Conservation (phyloP, 2,888 invertebrate genomes). For the Pardosa pseudoannulata region DNA sequence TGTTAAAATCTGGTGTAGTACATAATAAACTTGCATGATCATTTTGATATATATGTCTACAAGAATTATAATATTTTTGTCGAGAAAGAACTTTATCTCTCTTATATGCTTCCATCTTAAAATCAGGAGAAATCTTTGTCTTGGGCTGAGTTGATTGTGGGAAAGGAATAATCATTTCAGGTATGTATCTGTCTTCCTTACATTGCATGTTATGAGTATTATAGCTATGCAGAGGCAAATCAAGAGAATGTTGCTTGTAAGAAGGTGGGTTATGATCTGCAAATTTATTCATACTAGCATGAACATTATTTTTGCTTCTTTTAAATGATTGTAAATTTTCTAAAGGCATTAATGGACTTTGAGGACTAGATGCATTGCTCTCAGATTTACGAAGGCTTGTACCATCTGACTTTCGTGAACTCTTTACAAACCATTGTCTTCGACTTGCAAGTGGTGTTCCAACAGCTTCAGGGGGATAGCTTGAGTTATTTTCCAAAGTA, state of each 20-base stretch:
- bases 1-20: constrained; percentile 76
- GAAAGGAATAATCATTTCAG: constrained; percentile 51
- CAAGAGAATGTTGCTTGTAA: constrained; percentile 68
- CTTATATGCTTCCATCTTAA: constrained; percentile 37
- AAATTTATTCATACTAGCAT: constrained; percentile 39
- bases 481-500: constrained; percentile 47
- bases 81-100: constrained; percentile 43
- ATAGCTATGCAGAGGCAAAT: constrained; percentile 63
- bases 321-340: constrained; percentile 62
- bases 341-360: constrained; percentile 75
- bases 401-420: constrained; percentile 42
- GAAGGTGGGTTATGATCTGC: constrained; percentile 22
- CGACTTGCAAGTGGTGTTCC: constrained; percentile 76
- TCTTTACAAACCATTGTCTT: constrained; percentile 75
- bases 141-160: constrained; percentile 34
- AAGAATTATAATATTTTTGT: constrained; percentile 58
- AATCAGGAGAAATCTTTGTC: constrained; percentile 60
- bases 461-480: constrained; percentile 58
- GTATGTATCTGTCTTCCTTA: constrained; percentile 49
- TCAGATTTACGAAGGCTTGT: constrained; percentile 72
- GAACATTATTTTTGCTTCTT: constrained; percentile 57
- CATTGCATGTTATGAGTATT: constrained; percentile 49
- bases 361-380: constrained; percentile 75
- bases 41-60: constrained; percentile 65
- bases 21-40: constrained; percentile 75